Evolutionary conservation across 2,797 vertebrate genomes (phyloP).

Genomic region (Odontamblyopus lacepedii): DNA sequence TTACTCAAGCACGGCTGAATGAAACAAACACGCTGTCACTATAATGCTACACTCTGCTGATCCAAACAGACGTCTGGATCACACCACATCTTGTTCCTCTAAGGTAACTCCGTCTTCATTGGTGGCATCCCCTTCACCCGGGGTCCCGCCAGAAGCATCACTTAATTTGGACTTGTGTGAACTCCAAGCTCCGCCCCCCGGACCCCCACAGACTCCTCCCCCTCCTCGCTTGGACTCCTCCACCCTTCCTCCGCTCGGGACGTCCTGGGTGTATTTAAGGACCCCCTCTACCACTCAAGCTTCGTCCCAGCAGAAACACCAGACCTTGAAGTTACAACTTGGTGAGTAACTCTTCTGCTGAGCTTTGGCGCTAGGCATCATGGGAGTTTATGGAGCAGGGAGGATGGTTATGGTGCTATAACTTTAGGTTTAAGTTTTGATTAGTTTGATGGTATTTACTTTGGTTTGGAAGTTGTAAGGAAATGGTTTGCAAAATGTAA

Average conservation of each 20-base stretch:
- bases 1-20: no score
- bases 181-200: conserved; percentile 65
- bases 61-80: not conserved
- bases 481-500: not conserved
- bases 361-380: conserved; percentile 16
- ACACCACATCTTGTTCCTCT: conserved; percentile 25
- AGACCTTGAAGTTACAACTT: conserved; percentile 73
- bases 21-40: not conserved
- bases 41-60: not conserved
- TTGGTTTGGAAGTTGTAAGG: not conserved
- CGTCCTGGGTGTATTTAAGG: conserved; percentile 76
- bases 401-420: conserved; percentile 11
- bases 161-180: conserved; percentile 82
- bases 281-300: conserved; percentile 50
- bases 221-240: not conserved
- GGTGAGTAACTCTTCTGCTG: conserved; percentile 70
- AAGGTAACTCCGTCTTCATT: conserved; percentile 57
- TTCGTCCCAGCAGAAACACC: conserved; percentile 80
- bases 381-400: conserved; percentile 19
- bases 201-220: not conserved
- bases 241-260: conserved; percentile 29
- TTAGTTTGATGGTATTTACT: not conserved
- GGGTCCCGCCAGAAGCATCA: conserved; percentile 58
- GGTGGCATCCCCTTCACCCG: conserved; percentile 57
- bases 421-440: not conserved